A percentile compares a stretch with the other conserved stretches of the same genome.
phyloP scores from a whole-genome alignment of 2,888 invertebrate species.

The Gymnocheta viridis region DNA sequence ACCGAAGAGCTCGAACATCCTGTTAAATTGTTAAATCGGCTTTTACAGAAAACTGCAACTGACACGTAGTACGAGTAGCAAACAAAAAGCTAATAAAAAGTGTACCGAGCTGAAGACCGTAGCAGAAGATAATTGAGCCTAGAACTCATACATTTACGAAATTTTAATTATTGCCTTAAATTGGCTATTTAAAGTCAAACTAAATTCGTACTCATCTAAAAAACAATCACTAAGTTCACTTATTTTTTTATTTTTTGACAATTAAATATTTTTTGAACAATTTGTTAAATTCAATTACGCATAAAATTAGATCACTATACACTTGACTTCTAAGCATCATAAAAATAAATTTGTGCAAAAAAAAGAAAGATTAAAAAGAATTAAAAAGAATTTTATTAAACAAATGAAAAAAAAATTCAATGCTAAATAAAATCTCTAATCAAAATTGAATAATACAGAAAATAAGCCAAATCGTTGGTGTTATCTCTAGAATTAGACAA shows the following conservation, averaged over 20 bases:
- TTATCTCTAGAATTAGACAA: conserved; percentile 57
- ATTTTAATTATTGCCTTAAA: background rate
- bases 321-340: conserved; percentile 75
- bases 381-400: conserved; percentile 22
- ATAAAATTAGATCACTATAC: conserved; percentile 78
- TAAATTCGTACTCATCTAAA: conserved; percentile 60
- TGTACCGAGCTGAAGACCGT: no score
- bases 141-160: background rate
- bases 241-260: background rate
- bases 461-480: conserved; percentile 3
- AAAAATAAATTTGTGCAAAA: conserved; percentile 51
- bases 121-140: background rate
- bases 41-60: no score
- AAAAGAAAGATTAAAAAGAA: conserved; percentile 4
- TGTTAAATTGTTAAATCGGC: no score
- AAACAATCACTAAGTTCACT: no score
- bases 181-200: background rate
- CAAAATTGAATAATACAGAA: conserved; percentile 5
- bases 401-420: conserved; percentile 42
- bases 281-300: conserved; percentile 80
- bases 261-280: conserved; percentile 68
- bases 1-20: no score
- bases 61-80: no score
- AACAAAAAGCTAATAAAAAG: background rate
- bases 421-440: conserved; percentile 45